These are phyloP conservation scores for Mycalesis mineus DNA, from an alignment of 2,888 invertebrate genomes.

Conservation along the genomic window DNA sequence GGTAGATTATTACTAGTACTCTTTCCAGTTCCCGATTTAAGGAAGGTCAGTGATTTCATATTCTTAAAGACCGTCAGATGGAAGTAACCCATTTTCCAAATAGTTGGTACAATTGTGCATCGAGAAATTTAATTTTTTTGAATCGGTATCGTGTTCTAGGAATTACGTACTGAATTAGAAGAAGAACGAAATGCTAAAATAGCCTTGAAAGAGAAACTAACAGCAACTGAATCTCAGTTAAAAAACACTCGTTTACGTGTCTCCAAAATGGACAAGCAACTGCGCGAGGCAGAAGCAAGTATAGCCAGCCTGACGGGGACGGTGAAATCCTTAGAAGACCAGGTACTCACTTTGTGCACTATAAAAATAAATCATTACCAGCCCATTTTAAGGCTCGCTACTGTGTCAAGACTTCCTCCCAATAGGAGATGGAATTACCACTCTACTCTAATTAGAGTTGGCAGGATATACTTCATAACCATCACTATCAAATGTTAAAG, in stretches of 20 bases:
- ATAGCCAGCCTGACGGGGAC: conserved; percentile 62
- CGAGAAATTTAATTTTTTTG: too few species aligned
- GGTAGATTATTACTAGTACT: conserved; percentile 34
- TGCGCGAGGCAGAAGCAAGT: conserved; percentile 66
- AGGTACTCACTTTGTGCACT: conserved; percentile 40
- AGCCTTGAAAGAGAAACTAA: conserved; percentile 52
- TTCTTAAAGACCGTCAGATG: too few species aligned
- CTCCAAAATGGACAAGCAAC: conserved; percentile 65
- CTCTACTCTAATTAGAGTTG: too few species aligned
- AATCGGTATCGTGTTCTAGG: conserved; percentile 37
- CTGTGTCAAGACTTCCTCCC: too few species aligned
- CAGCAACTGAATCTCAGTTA: conserved; percentile 54
- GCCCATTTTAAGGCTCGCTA: too few species aligned
- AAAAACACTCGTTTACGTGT: conserved; percentile 56
- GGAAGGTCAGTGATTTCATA: too few species aligned
- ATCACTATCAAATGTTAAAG: too few species aligned
- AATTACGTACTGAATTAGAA: conserved; percentile 52
- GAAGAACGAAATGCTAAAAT: conserved; percentile 52
- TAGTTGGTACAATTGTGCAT: too few species aligned
- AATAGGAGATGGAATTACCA: too few species aligned
- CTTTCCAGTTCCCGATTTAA: background rate
- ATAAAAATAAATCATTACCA: too few species aligned
- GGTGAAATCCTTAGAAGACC: conserved; percentile 66
- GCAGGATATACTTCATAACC: too few species aligned
- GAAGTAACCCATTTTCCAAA: too few species aligned